These are phyloP conservation scores for Diachrysia chrysitis DNA, from an alignment of 2,888 invertebrate species.

Conservation along the genomic window DNA sequence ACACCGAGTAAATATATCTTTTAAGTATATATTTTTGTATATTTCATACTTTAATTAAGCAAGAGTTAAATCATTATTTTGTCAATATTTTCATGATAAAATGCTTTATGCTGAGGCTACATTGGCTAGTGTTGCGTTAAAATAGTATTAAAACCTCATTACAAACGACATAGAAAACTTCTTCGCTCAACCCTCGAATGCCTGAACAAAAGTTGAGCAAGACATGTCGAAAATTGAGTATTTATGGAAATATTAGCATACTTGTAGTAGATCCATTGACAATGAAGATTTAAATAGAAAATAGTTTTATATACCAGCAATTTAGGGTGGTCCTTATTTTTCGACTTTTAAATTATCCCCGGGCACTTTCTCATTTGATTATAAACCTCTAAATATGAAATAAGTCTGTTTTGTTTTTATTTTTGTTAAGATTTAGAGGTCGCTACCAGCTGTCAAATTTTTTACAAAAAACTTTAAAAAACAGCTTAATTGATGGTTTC, in stretches of 20 bases:
- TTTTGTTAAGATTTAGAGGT: too few species aligned
- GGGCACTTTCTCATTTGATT: too few species aligned
- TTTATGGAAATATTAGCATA: not conserved
- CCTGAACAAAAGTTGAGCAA: conserved; percentile 29
- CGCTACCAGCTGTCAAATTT: too few species aligned
- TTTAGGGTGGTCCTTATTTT: too few species aligned
- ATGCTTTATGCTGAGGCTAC: conserved; percentile 45
- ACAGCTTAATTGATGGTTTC: too few species aligned
- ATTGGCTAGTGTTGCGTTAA: conserved; percentile 46
- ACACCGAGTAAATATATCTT: conserved; percentile 2
- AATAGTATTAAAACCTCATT: conserved; percentile 51
- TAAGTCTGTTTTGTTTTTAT: too few species aligned
- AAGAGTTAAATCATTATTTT: conserved; percentile 23
- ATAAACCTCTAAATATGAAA: too few species aligned
- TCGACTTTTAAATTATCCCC: too few species aligned
- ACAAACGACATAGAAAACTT: conserved; percentile 50
- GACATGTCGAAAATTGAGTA: conserved; percentile 17
- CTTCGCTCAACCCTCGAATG: conserved; percentile 44
- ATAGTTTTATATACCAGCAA: conserved; percentile 1
- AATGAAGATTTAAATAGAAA: conserved; percentile 10
- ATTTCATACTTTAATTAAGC: conserved; percentile 49
- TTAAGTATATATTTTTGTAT: conserved; percentile 18
- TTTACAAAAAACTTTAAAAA: too few species aligned
- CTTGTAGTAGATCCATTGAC: conserved; percentile 11
- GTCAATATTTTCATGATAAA: conserved; percentile 48